These are phyloP conservation scores for Formica aserva DNA, from an alignment of 2,888 invertebrate species.

Conservation along the genomic window DNA sequence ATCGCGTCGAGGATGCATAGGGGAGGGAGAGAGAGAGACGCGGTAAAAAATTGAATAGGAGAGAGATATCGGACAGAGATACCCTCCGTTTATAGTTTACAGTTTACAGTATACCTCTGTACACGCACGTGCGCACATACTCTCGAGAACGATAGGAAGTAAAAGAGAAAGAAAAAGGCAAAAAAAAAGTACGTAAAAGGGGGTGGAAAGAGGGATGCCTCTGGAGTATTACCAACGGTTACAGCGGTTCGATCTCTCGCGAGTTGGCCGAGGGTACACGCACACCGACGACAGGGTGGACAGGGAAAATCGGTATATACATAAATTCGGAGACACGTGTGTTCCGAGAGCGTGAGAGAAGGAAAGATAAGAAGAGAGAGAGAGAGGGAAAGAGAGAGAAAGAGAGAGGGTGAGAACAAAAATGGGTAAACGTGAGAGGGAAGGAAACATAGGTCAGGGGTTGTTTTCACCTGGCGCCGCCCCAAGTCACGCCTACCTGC, in stretches of 20 bases:
- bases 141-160: neutral
- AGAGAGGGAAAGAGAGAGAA: neutral
- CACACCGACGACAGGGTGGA: neutral
- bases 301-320: constrained; percentile 52
- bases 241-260: constrained; percentile 21
- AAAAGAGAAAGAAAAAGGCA: neutral
- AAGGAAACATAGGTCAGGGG: constrained; percentile 79
- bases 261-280: constrained; percentile 12
- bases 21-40: neutral
- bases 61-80: constrained; percentile 28
- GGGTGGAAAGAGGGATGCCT: neutral
- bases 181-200: neutral
- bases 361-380: constrained; percentile 26
- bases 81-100: neutral
- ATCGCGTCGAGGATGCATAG: constrained; percentile 7
- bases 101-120: constrained; percentile 8
- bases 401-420: constrained; percentile 43
- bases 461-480: constrained; percentile 84
- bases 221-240: constrained; percentile 15
- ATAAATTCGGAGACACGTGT: constrained; percentile 77
- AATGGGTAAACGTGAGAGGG: constrained; percentile 35
- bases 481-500: constrained; percentile 85
- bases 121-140: constrained; percentile 26
- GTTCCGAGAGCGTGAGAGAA: constrained; percentile 30
- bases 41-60: neutral